Base-by-base conservation (phyloP, 2,888 invertebrate genomes). In the Ecliptopera silaceata region DNA sequence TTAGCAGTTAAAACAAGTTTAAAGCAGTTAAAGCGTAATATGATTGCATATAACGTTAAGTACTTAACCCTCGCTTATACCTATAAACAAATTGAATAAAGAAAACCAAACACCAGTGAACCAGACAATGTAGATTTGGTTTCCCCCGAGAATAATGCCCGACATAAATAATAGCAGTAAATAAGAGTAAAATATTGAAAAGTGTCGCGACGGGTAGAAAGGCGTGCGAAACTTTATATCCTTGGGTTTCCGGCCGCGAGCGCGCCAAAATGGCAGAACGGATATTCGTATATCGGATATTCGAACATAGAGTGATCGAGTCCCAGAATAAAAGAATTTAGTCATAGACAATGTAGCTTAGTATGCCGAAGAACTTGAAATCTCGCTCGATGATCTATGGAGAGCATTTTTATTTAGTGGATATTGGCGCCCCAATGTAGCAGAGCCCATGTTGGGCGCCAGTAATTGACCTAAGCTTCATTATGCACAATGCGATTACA, bases 181-280 rank as follows among this genome's bases (percentile, higher is more conserved):
- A 91, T 91, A 91, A 90, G 84, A 85, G 86, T 88, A 86, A 90
- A 89, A 90, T 91, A 91, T 91, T 86, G 91, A 83, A 88, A 89
- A 91, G 75, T 88, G 91, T 90, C 91, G 87, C 80, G 82, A 85
- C 82, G 83, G 80, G 80, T 73, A 86, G 85, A 87, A 86, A 86
- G 81, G 84, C 83, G 84, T 82, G 85, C 82, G 87, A 82, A 86
- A 86, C 84, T 86, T 88, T 86, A 89, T 89, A 86, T 88, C 88
- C 88, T 81, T 75, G 80, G 80, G 86, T 84, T 87, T 91, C 91
- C 91, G 90, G 87, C 76, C 80, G 84, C 81, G 76, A 79, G 82
- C 84, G 79, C 84, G 79, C 84, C 81, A 87, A 87, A 88, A 88
- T 87, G 84, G 84, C 86, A 82, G 80, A 82, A 78, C 89, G 89